phyloP scores from a whole-genome alignment of 2,888 invertebrate species.

The Tachina grossa region DNA sequence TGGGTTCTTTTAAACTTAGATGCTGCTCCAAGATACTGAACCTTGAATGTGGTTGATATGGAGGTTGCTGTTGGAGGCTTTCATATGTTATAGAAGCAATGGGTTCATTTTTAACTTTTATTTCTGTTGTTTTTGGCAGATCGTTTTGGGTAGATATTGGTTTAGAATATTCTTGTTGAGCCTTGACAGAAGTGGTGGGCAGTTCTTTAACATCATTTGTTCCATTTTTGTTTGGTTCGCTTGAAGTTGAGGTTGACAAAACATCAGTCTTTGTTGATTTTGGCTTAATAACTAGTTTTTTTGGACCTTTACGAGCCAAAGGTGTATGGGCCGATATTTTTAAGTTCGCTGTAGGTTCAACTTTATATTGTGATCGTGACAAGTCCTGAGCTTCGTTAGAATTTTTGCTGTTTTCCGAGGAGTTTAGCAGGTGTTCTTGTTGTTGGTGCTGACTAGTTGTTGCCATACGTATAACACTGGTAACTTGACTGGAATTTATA shows the following conservation, averaged over 20 bases:
- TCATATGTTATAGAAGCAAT: constrained; percentile 61
- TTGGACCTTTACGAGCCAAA: constrained; percentile 75
- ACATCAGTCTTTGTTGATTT: constrained; percentile 76
- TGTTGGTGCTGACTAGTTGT: constrained; percentile 74
- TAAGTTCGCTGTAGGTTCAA: constrained; percentile 9
- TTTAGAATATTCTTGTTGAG: constrained; percentile 41
- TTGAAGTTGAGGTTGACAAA: constrained; percentile 55
- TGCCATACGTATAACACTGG: constrained; percentile 82
- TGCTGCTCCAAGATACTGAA: constrained; percentile 79
- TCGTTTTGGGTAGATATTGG: constrained; percentile 19
- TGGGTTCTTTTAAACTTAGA: constrained; percentile 72
- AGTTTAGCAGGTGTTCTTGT: constrained; percentile 57
- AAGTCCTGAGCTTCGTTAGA: constrained; percentile 75
- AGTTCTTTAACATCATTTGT: constrained; percentile 67
- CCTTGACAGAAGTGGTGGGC: constrained; percentile 71
- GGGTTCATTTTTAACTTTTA: constrained; percentile 76
- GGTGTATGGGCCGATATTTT: constrained; percentile 67
- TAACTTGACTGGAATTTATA: constrained; percentile 75
- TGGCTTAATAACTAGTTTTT: constrained; percentile 81
- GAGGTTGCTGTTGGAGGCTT: constrained; percentile 38
- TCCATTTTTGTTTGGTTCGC: constrained; percentile 42
- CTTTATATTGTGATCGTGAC: constrained; percentile 64
- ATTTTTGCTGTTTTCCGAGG: constrained; percentile 30
- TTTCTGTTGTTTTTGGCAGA: constrained; percentile 56
- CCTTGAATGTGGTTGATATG: constrained; percentile 58